Evolutionary conservation across 92 coral and sea anemone genomes (phyloP).

Genomic region (Bergia puertoricense): DNA sequence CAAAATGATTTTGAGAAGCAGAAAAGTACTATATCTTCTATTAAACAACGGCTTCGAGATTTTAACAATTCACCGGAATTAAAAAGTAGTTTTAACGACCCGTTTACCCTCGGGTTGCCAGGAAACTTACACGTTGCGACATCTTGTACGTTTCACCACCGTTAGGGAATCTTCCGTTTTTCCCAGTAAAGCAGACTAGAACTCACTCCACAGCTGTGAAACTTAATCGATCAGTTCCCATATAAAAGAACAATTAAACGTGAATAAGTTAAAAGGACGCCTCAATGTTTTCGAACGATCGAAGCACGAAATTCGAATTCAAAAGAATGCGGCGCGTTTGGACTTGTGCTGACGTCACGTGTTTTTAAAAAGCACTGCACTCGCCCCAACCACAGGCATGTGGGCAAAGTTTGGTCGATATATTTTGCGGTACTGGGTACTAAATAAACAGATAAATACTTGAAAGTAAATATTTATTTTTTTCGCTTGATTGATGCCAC

Average conservation of each 20-base stretch:
- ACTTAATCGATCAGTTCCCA: background rate
- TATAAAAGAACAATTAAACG: background rate
- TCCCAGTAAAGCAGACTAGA: background rate
- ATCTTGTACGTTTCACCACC: background rate
- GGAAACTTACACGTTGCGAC: constrained; percentile 35
- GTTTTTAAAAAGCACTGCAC: constrained; percentile 9
- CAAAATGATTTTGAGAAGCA: background rate
- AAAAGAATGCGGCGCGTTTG: constrained; percentile 48
- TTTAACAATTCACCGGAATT: background rate
- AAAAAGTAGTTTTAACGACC: background rate
- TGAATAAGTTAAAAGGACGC: background rate
- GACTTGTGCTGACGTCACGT: constrained; percentile 61
- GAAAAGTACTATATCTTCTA: background rate
- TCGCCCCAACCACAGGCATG: constrained; percentile 44
- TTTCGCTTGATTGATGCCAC: no score
- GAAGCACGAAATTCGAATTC: constrained; percentile 45
- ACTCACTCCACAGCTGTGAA: background rate
- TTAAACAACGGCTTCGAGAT: background rate
- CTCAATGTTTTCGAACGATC: constrained; percentile 26
- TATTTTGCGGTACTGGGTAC: background rate
- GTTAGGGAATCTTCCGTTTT: background rate
- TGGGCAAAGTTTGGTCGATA: background rate
- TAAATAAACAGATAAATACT: background rate
- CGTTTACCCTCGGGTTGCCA: background rate
- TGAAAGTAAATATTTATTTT: no score